Percentiles rank a stretch among this genome's conserved stretches.
Conservation (phyloP, 2,888 invertebrate species). For the Steinernema hermaphroditum region DNA sequence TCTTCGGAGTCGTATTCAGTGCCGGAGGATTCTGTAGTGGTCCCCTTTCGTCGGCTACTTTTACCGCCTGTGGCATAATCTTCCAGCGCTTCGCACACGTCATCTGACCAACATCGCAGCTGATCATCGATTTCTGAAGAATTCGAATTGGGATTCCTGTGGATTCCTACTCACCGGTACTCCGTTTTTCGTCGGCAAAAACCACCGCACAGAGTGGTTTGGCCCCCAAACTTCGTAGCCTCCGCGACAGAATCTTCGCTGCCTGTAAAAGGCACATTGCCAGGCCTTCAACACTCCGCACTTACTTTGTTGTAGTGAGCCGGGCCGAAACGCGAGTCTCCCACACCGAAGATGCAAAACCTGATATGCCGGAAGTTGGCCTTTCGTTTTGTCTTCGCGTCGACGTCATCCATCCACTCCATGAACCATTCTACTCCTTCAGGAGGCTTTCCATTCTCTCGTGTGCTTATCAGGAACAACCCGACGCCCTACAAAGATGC, state of each 20-base stretch:
- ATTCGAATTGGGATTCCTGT: neutral
- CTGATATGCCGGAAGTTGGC: slow-evolving; percentile 12
- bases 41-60: neutral
- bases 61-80: neutral
- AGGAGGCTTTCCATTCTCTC: slow-evolving; percentile 20
- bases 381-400: slow-evolving; percentile 2
- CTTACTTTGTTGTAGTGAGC: slow-evolving; percentile 7
- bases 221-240: slow-evolving; percentile 13
- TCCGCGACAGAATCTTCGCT: slow-evolving; percentile 16
- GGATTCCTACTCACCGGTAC: neutral
- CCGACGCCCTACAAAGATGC: slow-evolving; percentile 23
- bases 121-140: neutral
- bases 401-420: slow-evolving; percentile 26
- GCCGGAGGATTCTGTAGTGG: neutral
- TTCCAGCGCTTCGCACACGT: slow-evolving; percentile 19
- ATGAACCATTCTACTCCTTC: slow-evolving; percentile 14
- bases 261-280: neutral
- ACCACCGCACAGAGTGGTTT: slow-evolving; percentile 19
- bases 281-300: neutral
- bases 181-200: slow-evolving; percentile 9
- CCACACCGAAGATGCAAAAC: slow-evolving; percentile 23
- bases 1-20: slow-evolving; percentile 24
- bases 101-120: slow-evolving; percentile 8
- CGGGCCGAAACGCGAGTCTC: slow-evolving; percentile 18
- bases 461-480: slow-evolving; percentile 14